Evolutionary conservation across 2,797 vertebrate genomes (phyloP), one percentile per base, ranked within the genome.

Genomic region (Cyprinodon diabolis): DNA sequence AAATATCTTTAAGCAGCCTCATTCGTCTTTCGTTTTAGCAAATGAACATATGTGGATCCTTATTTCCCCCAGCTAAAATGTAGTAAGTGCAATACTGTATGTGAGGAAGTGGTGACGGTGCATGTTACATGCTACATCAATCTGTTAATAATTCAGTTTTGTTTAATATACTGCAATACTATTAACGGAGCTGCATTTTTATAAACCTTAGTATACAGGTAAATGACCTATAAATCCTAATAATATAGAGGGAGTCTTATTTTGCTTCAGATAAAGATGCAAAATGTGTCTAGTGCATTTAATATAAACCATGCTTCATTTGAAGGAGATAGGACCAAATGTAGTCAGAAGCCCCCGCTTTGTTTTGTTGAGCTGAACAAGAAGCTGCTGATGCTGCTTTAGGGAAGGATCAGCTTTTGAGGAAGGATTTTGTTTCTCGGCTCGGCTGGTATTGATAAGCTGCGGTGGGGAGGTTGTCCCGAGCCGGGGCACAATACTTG

Each of bases 361-460:
- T 72, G 56, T 43, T 83, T 83, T 75, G 55, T 67, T 21, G 69
- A 71, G 68, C 70, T 68, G 14, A 79, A 68, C 58, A 76, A 80
- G 68, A 78, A 79, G 60, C 55, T 37, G 23, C 74, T 15, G 23
- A 62, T 60, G 76, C 48, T 6, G 79, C 82, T 75, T 51, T 57
- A 80, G 79, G 80, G 57, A 6, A 40, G 68, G 80, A 82, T 78
- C 71, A 74, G 58, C 70, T 23, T 17, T 57, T 23, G 55, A 82
- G 81, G 80, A 86, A 79, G 86, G 62, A 15, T 85, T 80, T 75
- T 2, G 55, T 71, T 72, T 67, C 67, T 72, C 13, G 1, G 65
- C 74, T 69, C 25, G 73, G 67, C 51, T 40, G 3, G 69, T 74
- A 60, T 81, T 1, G 12, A 74, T 80, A 66, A 8, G 48, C 55